Conservation (phyloP, 53 echinoderm and acorn worm genomes). For the Pentamera pediparva region DNA sequence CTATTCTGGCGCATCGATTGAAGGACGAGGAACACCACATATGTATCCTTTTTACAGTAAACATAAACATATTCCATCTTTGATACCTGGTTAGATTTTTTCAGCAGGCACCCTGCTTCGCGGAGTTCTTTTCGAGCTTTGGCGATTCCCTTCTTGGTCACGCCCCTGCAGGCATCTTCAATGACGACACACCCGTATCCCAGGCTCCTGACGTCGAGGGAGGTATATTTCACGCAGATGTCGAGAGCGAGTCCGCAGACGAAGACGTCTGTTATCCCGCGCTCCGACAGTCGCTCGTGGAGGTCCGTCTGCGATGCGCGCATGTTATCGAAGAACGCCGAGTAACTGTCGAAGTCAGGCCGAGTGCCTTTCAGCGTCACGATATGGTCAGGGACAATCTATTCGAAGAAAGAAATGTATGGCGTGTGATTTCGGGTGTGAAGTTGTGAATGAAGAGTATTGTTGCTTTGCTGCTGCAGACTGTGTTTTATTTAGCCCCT, state of each 20-base stretch:
- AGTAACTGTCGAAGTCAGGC: constrained; percentile 68
- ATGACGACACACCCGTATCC: constrained; percentile 63
- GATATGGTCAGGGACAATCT: constrained; percentile 46
- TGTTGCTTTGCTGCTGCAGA: too few relatives aligned
- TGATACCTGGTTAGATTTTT: constrained; percentile 42
- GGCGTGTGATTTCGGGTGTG: too few relatives aligned
- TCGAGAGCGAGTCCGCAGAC: constrained; percentile 71
- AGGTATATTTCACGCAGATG: constrained; percentile 57
- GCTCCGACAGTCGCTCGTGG: constrained; percentile 13
- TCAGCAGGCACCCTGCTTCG: constrained; percentile 47
- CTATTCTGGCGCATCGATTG: too few relatives aligned
- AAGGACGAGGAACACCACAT: too few relatives aligned
- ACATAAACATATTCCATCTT: background rate
- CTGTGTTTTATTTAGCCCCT: too few relatives aligned
- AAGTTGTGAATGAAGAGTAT: too few relatives aligned
- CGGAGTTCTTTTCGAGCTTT: constrained; percentile 32
- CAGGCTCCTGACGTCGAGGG: constrained; percentile 52
- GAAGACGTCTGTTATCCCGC: constrained; percentile 64
- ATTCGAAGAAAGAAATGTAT: background rate
- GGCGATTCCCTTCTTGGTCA: constrained; percentile 10
- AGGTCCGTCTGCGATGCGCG: constrained; percentile 38
- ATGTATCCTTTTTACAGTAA: too few relatives aligned
- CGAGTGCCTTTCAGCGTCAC: constrained; percentile 51
- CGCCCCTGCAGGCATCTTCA: constrained; percentile 49
- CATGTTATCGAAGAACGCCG: constrained; percentile 59